Evolutionary conservation across 2,888 invertebrate genomes (phyloP).

Genomic region (Tachina lurida): DNA sequence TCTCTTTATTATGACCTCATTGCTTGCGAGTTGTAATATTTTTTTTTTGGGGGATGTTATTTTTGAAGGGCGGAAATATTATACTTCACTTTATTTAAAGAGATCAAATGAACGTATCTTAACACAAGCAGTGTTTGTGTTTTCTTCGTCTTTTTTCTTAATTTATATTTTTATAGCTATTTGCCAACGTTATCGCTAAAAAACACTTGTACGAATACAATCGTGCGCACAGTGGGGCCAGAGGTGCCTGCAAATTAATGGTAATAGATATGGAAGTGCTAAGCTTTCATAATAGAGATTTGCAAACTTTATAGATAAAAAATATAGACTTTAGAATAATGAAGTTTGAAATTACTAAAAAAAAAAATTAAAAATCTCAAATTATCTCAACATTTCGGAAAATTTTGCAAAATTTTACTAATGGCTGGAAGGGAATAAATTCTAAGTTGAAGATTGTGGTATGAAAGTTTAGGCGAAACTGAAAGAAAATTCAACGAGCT

Average conservation of each 20-base stretch:
- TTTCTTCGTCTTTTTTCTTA: not conserved
- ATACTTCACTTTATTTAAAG: constrained; percentile 25
- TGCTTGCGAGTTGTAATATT: not conserved
- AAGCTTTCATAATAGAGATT: no score
- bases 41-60: not conserved
- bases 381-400: no score
- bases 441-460: no score
- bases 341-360: no score
- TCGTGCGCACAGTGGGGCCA: not conserved
- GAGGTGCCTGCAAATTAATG: not conserved
- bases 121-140: not conserved
- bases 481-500: no score
- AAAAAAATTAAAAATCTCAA: no score
- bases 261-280: not conserved
- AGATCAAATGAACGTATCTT: not conserved
- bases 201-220: constrained; percentile 54
- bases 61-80: constrained; percentile 38
- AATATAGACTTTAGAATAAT: no score
- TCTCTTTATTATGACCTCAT: constrained; percentile 28
- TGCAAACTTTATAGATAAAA: no score
- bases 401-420: no score
- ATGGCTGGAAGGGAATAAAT: no score
- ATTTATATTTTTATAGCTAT: constrained; percentile 28
- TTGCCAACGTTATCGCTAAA: constrained; percentile 49
- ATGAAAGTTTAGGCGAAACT: no score